Evolutionary conservation across 2,888 invertebrate genomes (phyloP).

Genomic region (Teleiodes luculella): DNA sequence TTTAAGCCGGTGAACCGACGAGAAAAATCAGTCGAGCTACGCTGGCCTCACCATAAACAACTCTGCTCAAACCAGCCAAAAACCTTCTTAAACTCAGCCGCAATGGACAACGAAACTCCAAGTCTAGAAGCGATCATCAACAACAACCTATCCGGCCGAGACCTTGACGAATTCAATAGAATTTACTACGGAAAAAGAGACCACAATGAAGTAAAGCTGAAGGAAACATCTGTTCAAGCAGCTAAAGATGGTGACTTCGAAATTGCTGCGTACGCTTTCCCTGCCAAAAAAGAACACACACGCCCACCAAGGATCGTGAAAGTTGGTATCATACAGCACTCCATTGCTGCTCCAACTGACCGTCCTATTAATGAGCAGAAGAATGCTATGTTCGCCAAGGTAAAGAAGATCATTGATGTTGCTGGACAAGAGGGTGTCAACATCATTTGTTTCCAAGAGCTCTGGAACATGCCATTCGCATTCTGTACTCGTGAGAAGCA

Average conservation of each 20-base stretch:
- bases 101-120: conserved; percentile 66
- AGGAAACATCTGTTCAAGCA: conserved; percentile 70
- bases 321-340: conserved; percentile 93
- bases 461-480: conserved; percentile 99
- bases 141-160: conserved; percentile 61
- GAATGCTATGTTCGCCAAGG: conserved; percentile 87
- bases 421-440: conserved; percentile 92
- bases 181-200: conserved; percentile 66
- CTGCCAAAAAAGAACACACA: conserved; percentile 67
- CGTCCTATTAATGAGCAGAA: conserved; percentile 88
- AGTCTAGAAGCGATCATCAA: conserved; percentile 66
- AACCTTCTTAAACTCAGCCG: no score
- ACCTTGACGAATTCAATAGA: conserved; percentile 69
- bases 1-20: conserved; percentile 45
- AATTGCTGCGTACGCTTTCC: conserved; percentile 66
- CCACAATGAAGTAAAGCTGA: conserved; percentile 56
- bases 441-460: conserved; percentile 96
- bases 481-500: conserved; percentile 98
- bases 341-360: conserved; percentile 88
- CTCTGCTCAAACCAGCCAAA: neutral
- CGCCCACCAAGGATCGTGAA: conserved; percentile 87
- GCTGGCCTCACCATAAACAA: conserved; percentile 20
- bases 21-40: conserved; percentile 38
- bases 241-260: conserved; percentile 79
- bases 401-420: conserved; percentile 87